Conservation (phyloP, 2,797 vertebrate species). For the Alexandromys oeconomus region DNA sequence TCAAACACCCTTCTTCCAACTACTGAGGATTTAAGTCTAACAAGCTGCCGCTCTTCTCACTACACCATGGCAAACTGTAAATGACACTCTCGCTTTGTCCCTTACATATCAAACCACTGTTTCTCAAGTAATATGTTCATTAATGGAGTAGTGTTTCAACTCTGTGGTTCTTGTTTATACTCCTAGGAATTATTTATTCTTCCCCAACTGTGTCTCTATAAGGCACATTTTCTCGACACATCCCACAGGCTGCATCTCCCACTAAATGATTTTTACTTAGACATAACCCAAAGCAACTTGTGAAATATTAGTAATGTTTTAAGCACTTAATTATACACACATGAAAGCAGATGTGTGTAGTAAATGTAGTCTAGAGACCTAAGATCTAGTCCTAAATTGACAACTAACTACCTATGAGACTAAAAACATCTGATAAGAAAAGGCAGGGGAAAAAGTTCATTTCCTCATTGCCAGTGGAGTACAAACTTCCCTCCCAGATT, state of each 20-base stretch:
- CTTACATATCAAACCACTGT: not conserved
- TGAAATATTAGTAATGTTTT: not conserved
- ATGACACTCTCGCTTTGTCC: not conserved
- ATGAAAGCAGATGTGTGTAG: not conserved
- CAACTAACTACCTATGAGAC: not conserved
- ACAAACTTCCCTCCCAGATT: not conserved
- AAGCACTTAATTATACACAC: not conserved
- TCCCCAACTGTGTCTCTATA: not conserved
- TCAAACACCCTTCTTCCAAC: not conserved
- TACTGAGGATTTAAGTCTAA: not conserved
- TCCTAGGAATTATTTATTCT: not conserved
- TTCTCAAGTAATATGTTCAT: not conserved
- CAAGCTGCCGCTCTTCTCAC: not conserved
- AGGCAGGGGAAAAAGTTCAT: not conserved
- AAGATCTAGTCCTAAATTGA: not conserved
- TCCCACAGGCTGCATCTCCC: not conserved
- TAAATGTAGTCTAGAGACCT: not conserved
- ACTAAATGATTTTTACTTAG: conserved; percentile 43
- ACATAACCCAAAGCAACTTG: conserved; percentile 4
- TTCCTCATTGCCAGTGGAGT: not conserved
- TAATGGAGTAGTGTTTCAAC: not conserved
- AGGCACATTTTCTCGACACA: not conserved
- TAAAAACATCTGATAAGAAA: not conserved
- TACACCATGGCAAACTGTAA: not conserved
- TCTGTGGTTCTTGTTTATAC: not conserved